Percentiles rank a stretch among this genome's conserved stretches.
These are phyloP conservation scores for Lepidocyrtoides sp. DNA, from an alignment of 2,888 invertebrate genomes.

Conservation along the genomic window DNA sequence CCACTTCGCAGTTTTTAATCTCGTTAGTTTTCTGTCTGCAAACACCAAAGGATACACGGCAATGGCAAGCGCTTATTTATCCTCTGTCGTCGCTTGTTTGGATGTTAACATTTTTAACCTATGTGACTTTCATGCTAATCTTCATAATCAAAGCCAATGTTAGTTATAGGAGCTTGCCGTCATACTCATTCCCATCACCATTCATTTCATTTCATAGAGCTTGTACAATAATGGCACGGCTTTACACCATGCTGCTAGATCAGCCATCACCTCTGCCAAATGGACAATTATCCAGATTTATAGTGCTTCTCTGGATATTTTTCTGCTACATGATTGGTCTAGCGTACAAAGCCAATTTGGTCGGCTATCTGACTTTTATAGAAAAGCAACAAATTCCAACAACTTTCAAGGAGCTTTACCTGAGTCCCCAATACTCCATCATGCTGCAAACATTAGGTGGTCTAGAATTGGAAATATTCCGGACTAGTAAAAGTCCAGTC, in stretches of 20 bases:
- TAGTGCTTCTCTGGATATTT: constrained; percentile 34
- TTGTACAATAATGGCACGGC: too few species aligned
- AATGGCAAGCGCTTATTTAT: constrained; percentile 41
- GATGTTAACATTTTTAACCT: not conserved
- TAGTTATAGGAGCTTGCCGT: too few species aligned
- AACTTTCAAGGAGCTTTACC: constrained; percentile 37
- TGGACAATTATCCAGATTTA: too few species aligned
- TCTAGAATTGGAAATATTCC: constrained; percentile 52
- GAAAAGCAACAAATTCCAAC: constrained; percentile 35
- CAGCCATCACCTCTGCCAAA: not conserved
- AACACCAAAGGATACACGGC: not conserved
- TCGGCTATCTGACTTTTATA: constrained; percentile 55
- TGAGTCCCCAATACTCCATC: constrained; percentile 22
- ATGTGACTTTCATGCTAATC: not conserved
- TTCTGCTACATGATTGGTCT: constrained; percentile 61
- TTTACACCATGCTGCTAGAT: not conserved
- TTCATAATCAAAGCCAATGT: not conserved
- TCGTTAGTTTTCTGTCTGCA: constrained; percentile 15
- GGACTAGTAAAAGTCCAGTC: constrained; percentile 21
- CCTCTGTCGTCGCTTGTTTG: constrained; percentile 14
- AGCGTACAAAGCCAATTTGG: constrained; percentile 68
- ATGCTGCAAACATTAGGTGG: constrained; percentile 66
- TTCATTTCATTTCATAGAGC: not conserved
- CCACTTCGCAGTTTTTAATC: not conserved
- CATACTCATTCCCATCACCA: too few species aligned